phyloP scores from a whole-genome alignment of 2,113 vertebrate species.

The Thamnophis sirtalis region DNA sequence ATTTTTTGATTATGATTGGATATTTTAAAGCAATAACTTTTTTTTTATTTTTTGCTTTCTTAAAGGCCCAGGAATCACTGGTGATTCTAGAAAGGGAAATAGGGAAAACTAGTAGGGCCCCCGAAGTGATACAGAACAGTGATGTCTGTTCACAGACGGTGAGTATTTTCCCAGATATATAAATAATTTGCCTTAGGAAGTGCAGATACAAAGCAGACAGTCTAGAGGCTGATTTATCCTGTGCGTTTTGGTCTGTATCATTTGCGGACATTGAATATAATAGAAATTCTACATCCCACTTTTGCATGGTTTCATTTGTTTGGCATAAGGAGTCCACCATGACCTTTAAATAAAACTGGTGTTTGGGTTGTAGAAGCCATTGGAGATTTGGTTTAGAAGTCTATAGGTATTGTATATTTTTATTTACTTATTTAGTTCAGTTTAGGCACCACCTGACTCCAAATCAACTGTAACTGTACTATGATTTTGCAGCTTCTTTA shows the following conservation, averaged over 20 bases:
- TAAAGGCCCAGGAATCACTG: constrained; percentile 90
- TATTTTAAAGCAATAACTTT: not conserved
- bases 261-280: not conserved
- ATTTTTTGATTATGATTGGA: not conserved
- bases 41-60: constrained; percentile 11
- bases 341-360: not conserved
- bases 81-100: constrained; percentile 90
- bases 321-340: not conserved
- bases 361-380: not conserved
- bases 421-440: not conserved
- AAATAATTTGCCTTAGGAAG: not conserved
- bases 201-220: too few relatives aligned
- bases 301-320: not conserved
- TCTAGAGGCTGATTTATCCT: not conserved
- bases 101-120: constrained; percentile 78
- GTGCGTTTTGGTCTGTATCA: not conserved
- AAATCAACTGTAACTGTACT: not conserved
- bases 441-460: not conserved
- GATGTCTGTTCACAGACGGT: constrained; percentile 80
- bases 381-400: not conserved
- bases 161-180: constrained; percentile 41
- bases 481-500: not conserved
- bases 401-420: not conserved
- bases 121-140: constrained; percentile 86
- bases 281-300: not conserved